Evolutionary conservation across 2,113 vertebrate species (phyloP).

Genomic region (Nicator chloris): DNA sequence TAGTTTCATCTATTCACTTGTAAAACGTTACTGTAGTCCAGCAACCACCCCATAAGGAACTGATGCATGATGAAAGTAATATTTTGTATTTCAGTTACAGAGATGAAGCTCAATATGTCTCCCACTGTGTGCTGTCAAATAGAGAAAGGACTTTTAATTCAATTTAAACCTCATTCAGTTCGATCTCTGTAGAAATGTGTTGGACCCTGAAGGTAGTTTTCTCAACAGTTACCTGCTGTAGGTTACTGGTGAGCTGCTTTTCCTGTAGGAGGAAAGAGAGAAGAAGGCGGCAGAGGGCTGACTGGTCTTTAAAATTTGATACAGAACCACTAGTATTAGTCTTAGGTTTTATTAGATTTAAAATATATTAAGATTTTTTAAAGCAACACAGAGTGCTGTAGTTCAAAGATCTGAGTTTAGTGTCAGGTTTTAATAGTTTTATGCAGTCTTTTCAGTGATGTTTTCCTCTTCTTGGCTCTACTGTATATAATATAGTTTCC

Average conservation of each 20-base stretch:
- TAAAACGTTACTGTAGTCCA: neutral
- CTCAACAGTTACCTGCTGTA: neutral
- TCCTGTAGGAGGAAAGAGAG: neutral
- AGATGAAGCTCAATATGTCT: neutral
- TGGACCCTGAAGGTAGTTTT: neutral
- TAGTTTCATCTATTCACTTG: neutral
- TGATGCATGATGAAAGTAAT: neutral
- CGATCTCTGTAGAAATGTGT: neutral
- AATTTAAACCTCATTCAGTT: neutral
- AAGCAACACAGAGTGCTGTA: neutral
- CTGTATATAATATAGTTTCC: neutral
- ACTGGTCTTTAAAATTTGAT: neutral
- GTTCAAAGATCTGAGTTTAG: neutral
- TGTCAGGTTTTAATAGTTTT: neutral
- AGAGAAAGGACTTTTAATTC: neutral
- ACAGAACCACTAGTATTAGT: neutral
- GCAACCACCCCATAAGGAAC: neutral
- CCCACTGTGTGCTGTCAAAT: neutral
- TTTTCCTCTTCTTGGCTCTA: neutral
- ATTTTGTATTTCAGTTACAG: neutral
- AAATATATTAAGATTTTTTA: neutral
- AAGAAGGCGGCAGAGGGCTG: neutral
- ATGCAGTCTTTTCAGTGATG: neutral
- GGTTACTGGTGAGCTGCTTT: neutral
- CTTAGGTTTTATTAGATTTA: neutral